Evolutionary conservation across 1,140 invertebrate genomes (phyloP).

Genomic region (Micrasema minimum): DNA sequence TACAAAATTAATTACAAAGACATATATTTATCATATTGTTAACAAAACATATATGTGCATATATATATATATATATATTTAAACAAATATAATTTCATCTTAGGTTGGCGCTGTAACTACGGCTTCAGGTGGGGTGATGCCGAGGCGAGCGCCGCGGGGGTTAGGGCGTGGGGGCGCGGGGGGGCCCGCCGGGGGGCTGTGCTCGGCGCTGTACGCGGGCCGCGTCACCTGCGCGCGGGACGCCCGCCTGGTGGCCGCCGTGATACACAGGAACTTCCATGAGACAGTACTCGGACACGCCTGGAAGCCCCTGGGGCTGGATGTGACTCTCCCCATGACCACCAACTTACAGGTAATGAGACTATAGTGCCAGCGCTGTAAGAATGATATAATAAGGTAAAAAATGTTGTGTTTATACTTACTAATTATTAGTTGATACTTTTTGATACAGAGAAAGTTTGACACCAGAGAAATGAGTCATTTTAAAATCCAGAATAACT

Average conservation of each 20-base stretch:
- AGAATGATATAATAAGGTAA: too few species aligned
- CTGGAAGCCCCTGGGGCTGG: slow-evolving; percentile 51
- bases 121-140: slow-evolving; percentile 50
- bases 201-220: slow-evolving; percentile 39
- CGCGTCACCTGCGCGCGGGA: slow-evolving; percentile 45
- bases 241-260: slow-evolving; percentile 14
- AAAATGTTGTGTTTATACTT: too few species aligned
- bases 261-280: slow-evolving; percentile 47
- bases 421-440: too few species aligned
- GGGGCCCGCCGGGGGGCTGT: slow-evolving; percentile 34
- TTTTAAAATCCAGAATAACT: too few species aligned
- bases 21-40: too few species aligned
- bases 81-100: too few species aligned
- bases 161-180: slow-evolving; percentile 22
- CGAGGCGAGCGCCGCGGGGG: slow-evolving; percentile 32
- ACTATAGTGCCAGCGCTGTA: too few species aligned
- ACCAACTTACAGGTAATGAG: slow-evolving; percentile 41
- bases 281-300: slow-evolving; percentile 46
- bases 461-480: too few species aligned
- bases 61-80: too few species aligned
- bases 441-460: too few species aligned
- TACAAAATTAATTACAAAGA: too few species aligned
- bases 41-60: too few species aligned
- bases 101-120: slow-evolving; percentile 49
- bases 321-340: slow-evolving; percentile 47